Conservation (phyloP, 2,113 vertebrate genomes). For the Myotis lucifugus region DNA sequence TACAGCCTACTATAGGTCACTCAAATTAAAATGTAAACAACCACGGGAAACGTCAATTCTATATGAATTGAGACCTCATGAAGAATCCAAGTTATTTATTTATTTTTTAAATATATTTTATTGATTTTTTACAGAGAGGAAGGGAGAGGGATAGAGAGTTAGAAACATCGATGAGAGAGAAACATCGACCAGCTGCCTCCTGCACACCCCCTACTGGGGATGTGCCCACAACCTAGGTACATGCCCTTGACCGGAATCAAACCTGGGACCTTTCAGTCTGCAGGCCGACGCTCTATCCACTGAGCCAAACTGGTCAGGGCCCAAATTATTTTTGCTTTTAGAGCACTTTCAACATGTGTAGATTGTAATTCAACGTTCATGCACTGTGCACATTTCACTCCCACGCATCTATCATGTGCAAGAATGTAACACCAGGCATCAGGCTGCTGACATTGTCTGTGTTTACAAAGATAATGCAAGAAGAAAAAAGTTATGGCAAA, state of each 20-base stretch:
- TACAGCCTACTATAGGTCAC: too few species aligned
- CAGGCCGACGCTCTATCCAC: too few species aligned
- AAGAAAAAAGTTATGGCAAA: background rate
- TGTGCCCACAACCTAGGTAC: too few species aligned
- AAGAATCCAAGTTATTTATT: slow-evolving; percentile 57
- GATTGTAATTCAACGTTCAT: slow-evolving; percentile 56
- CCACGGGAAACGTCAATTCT: slow-evolving; percentile 43
- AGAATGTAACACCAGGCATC: background rate
- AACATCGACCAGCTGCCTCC: too few species aligned
- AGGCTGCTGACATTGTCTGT: background rate
- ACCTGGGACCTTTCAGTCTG: too few species aligned
- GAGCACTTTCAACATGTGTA: slow-evolving; percentile 63
- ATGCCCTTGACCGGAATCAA: too few species aligned
- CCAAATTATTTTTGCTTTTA: slow-evolving; percentile 48
- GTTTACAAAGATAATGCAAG: background rate
- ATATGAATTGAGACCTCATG: background rate
- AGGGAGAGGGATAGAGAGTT: too few species aligned
- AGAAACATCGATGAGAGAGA: too few species aligned
- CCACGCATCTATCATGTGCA: slow-evolving; percentile 4
- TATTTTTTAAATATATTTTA: too few species aligned
- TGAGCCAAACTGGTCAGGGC: too few species aligned
- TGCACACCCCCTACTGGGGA: too few species aligned
- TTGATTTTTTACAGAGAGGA: too few species aligned
- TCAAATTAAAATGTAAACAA: slow-evolving; percentile 68
- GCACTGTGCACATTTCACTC: slow-evolving; percentile 14